phyloP scores from a whole-genome alignment of 2,888 invertebrate species.

The Galerucella nymphaeae region DNA sequence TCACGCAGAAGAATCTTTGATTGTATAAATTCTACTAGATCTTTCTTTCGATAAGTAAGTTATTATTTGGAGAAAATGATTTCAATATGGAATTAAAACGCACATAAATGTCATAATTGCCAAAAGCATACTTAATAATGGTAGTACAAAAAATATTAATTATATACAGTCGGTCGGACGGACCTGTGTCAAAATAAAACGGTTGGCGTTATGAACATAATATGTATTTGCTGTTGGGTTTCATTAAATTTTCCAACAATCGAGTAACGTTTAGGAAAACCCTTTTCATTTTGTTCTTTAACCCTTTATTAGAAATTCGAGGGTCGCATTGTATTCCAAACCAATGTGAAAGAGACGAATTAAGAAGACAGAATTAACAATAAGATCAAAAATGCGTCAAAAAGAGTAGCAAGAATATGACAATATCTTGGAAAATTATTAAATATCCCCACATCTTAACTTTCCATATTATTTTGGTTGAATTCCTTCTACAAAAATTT shows the following conservation, averaged over 20 bases:
- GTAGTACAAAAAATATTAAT: neutral
- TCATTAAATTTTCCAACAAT: slow-evolving; percentile 14
- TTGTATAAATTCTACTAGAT: too few species aligned
- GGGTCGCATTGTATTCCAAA: slow-evolving; percentile 11
- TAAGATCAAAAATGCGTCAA: neutral
- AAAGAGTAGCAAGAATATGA: neutral
- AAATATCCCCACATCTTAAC: too few species aligned
- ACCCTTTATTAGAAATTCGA: slow-evolving; percentile 13
- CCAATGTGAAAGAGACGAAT: neutral
- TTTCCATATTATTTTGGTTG: too few species aligned
- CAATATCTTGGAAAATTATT: too few species aligned
- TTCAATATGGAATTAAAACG: neutral
- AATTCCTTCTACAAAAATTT: too few species aligned
- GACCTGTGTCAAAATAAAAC: neutral
- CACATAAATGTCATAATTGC: neutral
- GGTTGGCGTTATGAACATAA: slow-evolving; percentile 9
- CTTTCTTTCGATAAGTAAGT: too few species aligned
- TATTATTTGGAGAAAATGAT: neutral
- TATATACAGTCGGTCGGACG: neutral
- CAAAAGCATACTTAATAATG: slow-evolving; percentile 1
- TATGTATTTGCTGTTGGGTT: slow-evolving; percentile 17
- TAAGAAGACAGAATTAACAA: neutral
- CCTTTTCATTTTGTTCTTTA: slow-evolving; percentile 22
- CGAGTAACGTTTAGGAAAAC: slow-evolving; percentile 15
- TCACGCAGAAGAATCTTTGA: too few species aligned